Evolutionary conservation across 2,888 invertebrate genomes (phyloP).

Genomic region (Chouioia cunea): DNA sequence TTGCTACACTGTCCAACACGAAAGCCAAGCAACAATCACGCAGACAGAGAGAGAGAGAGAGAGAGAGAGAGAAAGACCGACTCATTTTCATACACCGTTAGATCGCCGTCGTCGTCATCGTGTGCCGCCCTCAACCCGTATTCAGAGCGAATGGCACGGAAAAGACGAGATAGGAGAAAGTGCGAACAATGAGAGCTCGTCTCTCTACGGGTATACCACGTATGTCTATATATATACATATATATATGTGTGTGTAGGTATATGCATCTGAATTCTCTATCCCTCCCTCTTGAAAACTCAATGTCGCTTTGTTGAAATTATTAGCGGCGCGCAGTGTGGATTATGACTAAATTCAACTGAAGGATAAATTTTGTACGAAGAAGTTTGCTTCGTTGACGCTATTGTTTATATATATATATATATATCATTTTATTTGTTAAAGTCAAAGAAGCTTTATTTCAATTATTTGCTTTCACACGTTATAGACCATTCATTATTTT

Average conservation of each 20-base stretch:
- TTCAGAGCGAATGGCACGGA: constrained; percentile 54
- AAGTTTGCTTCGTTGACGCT: too few species aligned
- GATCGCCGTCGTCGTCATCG: background rate
- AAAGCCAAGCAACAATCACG: too few species aligned
- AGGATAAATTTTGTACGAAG: too few species aligned
- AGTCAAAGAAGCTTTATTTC: too few species aligned
- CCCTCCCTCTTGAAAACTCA: background rate
- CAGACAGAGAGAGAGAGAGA: background rate
- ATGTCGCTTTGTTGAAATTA: constrained; percentile 29
- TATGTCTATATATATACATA: background rate
- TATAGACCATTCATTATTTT: too few species aligned
- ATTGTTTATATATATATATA: too few species aligned
- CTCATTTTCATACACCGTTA: constrained; percentile 2
- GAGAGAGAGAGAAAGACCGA: background rate
- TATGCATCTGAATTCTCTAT: background rate
- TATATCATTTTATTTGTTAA: too few species aligned
- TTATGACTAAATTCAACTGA: constrained; percentile 7
- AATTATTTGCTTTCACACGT: too few species aligned
- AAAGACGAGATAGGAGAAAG: constrained; percentile 57
- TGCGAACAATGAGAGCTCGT: constrained; percentile 53
- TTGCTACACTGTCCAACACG: too few species aligned
- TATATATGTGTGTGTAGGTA: background rate
- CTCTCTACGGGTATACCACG: too few species aligned
- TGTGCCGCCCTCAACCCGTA: constrained; percentile 2
- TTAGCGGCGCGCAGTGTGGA: constrained; percentile 21